Conservation (phyloP, 64 coral and sea anemone genomes). For the Porites australiensis region DNA sequence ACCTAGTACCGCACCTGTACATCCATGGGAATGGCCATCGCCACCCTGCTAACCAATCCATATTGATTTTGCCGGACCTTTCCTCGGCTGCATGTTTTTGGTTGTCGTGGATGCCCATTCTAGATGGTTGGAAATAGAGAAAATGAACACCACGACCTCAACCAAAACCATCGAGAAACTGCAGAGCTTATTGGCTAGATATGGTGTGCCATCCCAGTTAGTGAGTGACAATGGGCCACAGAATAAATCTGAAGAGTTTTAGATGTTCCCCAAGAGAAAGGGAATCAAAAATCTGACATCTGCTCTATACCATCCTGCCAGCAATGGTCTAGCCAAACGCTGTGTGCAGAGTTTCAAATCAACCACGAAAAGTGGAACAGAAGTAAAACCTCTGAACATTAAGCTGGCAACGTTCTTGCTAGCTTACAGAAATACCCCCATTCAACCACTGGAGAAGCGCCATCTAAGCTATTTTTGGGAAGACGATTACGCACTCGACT, state of each 20-base stretch:
- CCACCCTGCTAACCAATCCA: neutral
- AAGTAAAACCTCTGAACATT: too few relatives aligned
- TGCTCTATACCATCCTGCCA: too few relatives aligned
- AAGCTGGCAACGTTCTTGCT: too few relatives aligned
- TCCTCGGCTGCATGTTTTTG: neutral
- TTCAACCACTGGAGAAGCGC: neutral
- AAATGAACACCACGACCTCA: conserved; percentile 2
- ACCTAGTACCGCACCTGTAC: neutral
- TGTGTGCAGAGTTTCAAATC: conserved; percentile 38
- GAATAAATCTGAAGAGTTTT: conserved; percentile 13
- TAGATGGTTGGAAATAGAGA: conserved; percentile 42
- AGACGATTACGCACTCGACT: conserved; percentile 11
- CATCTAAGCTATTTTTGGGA: conserved; percentile 9
- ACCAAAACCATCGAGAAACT: conserved; percentile 52
- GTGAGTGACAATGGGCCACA: conserved; percentile 25
- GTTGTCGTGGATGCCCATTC: conserved; percentile 28
- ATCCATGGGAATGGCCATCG: neutral
- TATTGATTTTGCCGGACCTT: conserved; percentile 44
- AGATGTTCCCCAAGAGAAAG: conserved; percentile 13
- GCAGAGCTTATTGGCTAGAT: neutral
- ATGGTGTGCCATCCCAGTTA: conserved; percentile 26
- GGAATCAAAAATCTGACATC: neutral
- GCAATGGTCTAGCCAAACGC: too few relatives aligned
- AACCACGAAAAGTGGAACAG: neutral
- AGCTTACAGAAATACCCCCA: neutral